Base-by-base conservation (phyloP, 2,888 invertebrate species). In the Heterodera filipjevi region DNA sequence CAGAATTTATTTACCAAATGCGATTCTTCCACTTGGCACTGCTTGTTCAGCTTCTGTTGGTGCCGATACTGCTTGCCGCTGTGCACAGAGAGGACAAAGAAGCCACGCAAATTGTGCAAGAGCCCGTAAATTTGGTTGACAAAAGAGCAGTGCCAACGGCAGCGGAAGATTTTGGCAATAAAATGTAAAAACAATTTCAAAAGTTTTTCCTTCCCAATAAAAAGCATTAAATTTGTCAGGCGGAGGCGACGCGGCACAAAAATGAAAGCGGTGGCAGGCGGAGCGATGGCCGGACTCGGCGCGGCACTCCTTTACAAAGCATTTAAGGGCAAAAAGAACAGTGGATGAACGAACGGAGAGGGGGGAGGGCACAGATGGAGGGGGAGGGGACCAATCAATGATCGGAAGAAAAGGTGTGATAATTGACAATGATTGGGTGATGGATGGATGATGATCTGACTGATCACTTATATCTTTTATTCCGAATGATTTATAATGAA, bases 281-380 rank as follows among this genome's bases (percentile, higher is more conserved):
- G 59, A 10, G 59, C 59, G 10, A 8, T n/a, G 27, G 59, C 59
- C 3, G 59, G 59, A 27, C 59, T 59, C 22, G 59, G 59, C 10
- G 59, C 27, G 10, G 59, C 59, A 59, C 10, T 59, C 8, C 59
- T 59, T n/a, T 59, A 59, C 59, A 59, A 59, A 27, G 59, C 59
- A 27, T 59, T 59, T 59, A 59, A 59, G 59, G 59, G 59, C 59
- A 59, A 59, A 59, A 53, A 53, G 53, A 53, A 53, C 53, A 5
- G 12, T 10, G 14, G 49, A 8, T 49, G 16, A 49, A 27, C 8
- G 59, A 59, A 59, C 12, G 27, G 27, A 8, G 59, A 27, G 16
- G 39, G 39, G 12, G 39, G 12, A 39, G 39, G n/a, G n/a, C n/a
- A n/a, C n/a, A n/a, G n/a, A n/a, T n/a, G n/a, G n/a, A n/a, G n/a